These are phyloP conservation scores for Drosophila nigricruria DNA, from an alignment of 2,888 invertebrate species.

Conservation along the genomic window DNA sequence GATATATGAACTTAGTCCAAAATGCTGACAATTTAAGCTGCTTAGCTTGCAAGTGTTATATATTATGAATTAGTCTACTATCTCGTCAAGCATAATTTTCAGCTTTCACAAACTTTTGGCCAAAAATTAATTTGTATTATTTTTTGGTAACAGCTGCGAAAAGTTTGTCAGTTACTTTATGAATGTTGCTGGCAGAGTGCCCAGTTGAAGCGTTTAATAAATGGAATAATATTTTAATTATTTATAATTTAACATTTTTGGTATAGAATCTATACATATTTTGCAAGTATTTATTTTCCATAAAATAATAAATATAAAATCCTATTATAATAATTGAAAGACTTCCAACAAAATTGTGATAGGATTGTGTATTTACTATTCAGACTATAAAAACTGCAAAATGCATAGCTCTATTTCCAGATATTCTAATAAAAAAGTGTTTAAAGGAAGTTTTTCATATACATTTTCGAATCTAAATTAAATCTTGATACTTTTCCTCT, in stretches of 20 bases:
- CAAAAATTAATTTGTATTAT: conserved; percentile 3
- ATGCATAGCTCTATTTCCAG: too few species aligned
- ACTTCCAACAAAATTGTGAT: too few species aligned
- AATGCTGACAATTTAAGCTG: conserved; percentile 41
- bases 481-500: too few species aligned
- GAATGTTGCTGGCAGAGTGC: conserved; percentile 50
- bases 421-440: too few species aligned
- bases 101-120: conserved; percentile 7
- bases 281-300: too few species aligned
- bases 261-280: too few species aligned
- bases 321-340: too few species aligned
- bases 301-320: too few species aligned
- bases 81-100: conserved; percentile 8
- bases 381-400: too few species aligned
- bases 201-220: conserved; percentile 45
- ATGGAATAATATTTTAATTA: neutral
- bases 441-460: too few species aligned
- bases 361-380: too few species aligned
- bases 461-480: too few species aligned
- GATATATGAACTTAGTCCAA: neutral
- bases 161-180: conserved; percentile 28
- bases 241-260: neutral
- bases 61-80: conserved; percentile 1
- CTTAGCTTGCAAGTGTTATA: conserved; percentile 19
- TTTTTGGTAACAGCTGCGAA: conserved; percentile 46